These are phyloP conservation scores for Colistium nudipinnis DNA, from an alignment of 2,113 vertebrate genomes.

Conservation along the genomic window DNA sequence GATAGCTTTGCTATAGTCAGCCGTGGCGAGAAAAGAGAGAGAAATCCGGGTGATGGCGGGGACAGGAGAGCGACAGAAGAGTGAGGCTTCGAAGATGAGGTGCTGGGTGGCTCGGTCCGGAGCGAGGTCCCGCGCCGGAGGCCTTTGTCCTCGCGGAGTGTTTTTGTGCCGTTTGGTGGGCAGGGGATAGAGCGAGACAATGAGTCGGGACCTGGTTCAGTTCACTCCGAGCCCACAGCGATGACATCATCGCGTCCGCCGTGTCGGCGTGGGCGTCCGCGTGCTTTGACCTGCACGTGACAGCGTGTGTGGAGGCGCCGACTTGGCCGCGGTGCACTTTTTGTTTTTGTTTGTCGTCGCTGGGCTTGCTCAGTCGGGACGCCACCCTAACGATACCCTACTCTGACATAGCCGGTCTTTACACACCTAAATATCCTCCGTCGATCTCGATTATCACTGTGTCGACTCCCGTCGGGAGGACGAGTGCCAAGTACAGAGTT, in stretches of 20 bases:
- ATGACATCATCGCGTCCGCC: constrained; percentile 39
- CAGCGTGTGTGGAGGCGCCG: not conserved
- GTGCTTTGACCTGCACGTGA: constrained; percentile 1
- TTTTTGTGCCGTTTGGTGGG: constrained; percentile 69
- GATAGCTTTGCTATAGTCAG: constrained; percentile 28
- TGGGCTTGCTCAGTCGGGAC: too few relatives aligned
- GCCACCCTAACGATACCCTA: constrained; percentile 15
- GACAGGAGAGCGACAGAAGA: not conserved
- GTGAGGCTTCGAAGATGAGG: constrained; percentile 1
- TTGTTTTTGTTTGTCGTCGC: not conserved
- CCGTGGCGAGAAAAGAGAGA: not conserved
- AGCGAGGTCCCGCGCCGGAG: too few relatives aligned
- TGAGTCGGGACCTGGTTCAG: constrained; percentile 46
- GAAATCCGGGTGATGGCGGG: not conserved
- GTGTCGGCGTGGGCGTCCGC: constrained; percentile 4
- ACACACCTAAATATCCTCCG: constrained; percentile 40
- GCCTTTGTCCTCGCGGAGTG: constrained; percentile 52
- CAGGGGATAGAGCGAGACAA: constrained; percentile 71
- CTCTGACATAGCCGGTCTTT: constrained; percentile 52
- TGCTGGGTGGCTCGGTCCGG: constrained; percentile 9
- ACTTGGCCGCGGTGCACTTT: not conserved
- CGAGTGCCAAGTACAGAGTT: constrained; percentile 50
- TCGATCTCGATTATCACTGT: constrained; percentile 26
- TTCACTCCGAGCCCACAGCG: constrained; percentile 24
- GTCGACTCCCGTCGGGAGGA: constrained; percentile 47